Evolutionary conservation across 2,797 vertebrate species (phyloP).

Genomic region (Petrocephalus schoutedeni): DNA sequence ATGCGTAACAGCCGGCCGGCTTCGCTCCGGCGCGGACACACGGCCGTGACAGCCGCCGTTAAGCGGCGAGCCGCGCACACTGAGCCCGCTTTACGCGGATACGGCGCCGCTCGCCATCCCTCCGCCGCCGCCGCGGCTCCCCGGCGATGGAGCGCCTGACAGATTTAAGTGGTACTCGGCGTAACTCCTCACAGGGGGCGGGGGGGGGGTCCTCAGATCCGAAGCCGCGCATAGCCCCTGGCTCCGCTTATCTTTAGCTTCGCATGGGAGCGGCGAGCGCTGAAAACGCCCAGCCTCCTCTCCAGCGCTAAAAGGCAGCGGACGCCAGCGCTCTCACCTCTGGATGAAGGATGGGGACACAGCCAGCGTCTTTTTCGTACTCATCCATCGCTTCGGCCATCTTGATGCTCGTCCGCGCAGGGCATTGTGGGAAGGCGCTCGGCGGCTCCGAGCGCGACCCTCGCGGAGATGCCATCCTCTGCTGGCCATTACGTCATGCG

Average conservation of each 20-base stretch:
- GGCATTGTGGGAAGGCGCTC: slow-evolving; percentile 83
- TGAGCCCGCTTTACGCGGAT: background rate
- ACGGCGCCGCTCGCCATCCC: background rate
- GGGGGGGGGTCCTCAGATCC: background rate
- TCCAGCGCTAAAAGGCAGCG: background rate
- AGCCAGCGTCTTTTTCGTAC: slow-evolving; percentile 89
- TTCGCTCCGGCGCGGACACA: background rate
- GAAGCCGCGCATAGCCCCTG: background rate
- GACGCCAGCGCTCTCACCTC: slow-evolving; percentile 67
- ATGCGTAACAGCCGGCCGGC: background rate
- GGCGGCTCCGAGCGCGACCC: background rate
- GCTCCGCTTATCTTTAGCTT: background rate
- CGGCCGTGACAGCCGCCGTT: background rate
- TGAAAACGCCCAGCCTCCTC: background rate
- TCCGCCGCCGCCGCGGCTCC: background rate
- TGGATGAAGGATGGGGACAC: slow-evolving; percentile 89
- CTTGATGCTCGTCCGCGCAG: slow-evolving; percentile 78
- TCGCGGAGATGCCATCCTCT: slow-evolving; percentile 1
- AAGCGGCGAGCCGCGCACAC: background rate
- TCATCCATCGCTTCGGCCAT: slow-evolving; percentile 95
- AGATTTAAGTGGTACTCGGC: slow-evolving; percentile 18
- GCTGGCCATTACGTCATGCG: slow-evolving; percentile 33
- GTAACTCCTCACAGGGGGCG: slow-evolving; percentile 3
- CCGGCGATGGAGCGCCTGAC: slow-evolving; percentile 7
- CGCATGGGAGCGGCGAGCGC: background rate